Conservation (phyloP, 2,797 vertebrate species). For the Urocyon cinereoargenteus region DNA sequence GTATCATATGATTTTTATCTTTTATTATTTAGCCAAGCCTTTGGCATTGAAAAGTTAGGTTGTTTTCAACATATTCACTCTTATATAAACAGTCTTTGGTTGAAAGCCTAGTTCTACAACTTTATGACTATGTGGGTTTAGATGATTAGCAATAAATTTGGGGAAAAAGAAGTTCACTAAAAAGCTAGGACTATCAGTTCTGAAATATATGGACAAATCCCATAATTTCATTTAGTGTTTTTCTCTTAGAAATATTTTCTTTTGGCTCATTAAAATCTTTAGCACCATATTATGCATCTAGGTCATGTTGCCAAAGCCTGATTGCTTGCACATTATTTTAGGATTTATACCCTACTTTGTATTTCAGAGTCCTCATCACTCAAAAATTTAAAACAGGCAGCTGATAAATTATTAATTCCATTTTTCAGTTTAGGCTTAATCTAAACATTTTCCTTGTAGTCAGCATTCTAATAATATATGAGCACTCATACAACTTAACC, state of each 20-base stretch:
- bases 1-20: constrained; percentile 9
- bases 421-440: constrained; percentile 3
- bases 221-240: neutral
- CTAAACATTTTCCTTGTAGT: constrained; percentile 2
- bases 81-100: neutral
- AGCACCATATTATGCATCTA: neutral
- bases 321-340: constrained; percentile 41
- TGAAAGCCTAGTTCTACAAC: constrained; percentile 10
- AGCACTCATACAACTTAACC: neutral
- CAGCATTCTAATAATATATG: neutral
- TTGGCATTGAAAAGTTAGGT: neutral
- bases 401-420: constrained; percentile 41
- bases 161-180: neutral
- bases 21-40: constrained; percentile 11
- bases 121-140: neutral
- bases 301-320: constrained; percentile 13
- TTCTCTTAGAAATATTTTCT: constrained; percentile 26
- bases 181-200: neutral
- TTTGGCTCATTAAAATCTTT: constrained; percentile 30
- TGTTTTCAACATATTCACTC: constrained; percentile 40
- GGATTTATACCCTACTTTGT: constrained; percentile 25
- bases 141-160: constrained; percentile 9
- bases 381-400: constrained; percentile 16
- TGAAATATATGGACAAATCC: constrained; percentile 8
- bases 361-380: neutral